Conservation (phyloP, 37 sponge, comb jelly and placozoan genomes). For the Chondrilla cf. caribensis region DNA sequence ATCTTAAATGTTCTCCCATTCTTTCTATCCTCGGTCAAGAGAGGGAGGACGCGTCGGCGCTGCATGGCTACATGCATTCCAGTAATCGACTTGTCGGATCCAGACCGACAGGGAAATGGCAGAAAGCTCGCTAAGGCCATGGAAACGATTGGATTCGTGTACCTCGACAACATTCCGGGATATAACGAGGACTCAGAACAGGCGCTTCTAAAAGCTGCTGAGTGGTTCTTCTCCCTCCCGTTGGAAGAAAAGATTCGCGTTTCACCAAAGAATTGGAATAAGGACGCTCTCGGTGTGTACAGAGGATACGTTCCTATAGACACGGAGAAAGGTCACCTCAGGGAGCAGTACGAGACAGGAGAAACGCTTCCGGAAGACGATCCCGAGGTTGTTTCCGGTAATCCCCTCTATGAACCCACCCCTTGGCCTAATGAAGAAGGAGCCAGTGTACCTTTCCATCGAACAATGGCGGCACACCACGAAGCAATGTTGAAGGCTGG, state of each 20-base stretch:
- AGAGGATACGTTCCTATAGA: slow-evolving; percentile 45
- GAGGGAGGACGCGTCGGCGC: too few relatives aligned
- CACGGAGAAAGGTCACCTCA: slow-evolving; percentile 10
- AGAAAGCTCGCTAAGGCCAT: slow-evolving; percentile 16
- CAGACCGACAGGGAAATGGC: background rate
- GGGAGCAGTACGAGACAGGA: slow-evolving; percentile 45
- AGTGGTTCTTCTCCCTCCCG: slow-evolving; percentile 49
- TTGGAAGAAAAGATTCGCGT: slow-evolving; percentile 33
- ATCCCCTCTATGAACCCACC: slow-evolving; percentile 43
- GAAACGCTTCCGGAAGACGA: slow-evolving; percentile 32
- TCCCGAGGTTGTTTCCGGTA: slow-evolving; percentile 14
- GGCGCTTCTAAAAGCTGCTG: background rate
- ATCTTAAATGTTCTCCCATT: too few relatives aligned
- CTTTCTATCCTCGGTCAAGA: too few relatives aligned
- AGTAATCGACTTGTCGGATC: slow-evolving; percentile 27
- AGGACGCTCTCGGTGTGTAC: slow-evolving; percentile 20
- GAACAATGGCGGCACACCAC: slow-evolving; percentile 1
- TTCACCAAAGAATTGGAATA: slow-evolving; percentile 33
- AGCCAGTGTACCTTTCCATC: background rate
- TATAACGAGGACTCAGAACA: slow-evolving; percentile 15
- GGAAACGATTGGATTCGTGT: slow-evolving; percentile 50
- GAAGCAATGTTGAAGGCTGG: slow-evolving; percentile 30
- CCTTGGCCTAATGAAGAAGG: slow-evolving; percentile 7
- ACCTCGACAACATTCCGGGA: slow-evolving; percentile 60
- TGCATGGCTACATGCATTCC: slow-evolving; percentile 19